Base-by-base conservation (phyloP, 2,888 invertebrate species). In the Cylloceria caligata region DNA sequence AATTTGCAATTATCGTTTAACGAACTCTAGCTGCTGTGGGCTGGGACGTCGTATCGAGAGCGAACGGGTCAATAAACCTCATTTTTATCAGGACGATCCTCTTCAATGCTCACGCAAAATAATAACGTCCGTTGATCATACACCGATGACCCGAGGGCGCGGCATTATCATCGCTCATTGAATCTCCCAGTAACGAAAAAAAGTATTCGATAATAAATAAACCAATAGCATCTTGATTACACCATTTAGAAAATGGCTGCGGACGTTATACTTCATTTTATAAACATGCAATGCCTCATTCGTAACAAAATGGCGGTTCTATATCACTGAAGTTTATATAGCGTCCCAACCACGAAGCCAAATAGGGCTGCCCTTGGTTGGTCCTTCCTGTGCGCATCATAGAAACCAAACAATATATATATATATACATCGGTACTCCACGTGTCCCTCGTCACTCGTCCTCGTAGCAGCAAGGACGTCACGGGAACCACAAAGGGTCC, bases 1-100 rank as follows among this genome's bases (percentile, higher is more conserved):
- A 72, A 72, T 72, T 72, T 60, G 71, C 71, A 72, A 72, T 72
- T 60, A 72, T 72, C 71, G 71, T 72, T 72, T 57, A 72, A 72
- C 71, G 71, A 72, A 60, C 60, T 72, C 71, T 13, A 13, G n/a
- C 16, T 21, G 16, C 1, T 30, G 47, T 16, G 47, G n/a, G 13
- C 27, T 42, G 16, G 55, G 16, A 36, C 55, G 42, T 27, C 16
- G 27, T 30, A 71, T 57, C 71, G 19, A 45, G 57, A 42, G 19
- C 57, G 71, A 42, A 30, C 45, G 71, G 60, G 21, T 60, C 71
- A 60, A 72, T 60, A 60, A 72, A 60, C 71, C 45, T 71, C 55
- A 34, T 57, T 45, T 24, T 71, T 52, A 57, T 57, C 45, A 42
- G 11, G 42, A 60, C 71, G 45, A 60, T 60, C 60, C 34, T 45